These are phyloP conservation scores for Prionace glauca DNA, from an alignment of 2,797 vertebrate genomes.

Conservation along the genomic window DNA sequence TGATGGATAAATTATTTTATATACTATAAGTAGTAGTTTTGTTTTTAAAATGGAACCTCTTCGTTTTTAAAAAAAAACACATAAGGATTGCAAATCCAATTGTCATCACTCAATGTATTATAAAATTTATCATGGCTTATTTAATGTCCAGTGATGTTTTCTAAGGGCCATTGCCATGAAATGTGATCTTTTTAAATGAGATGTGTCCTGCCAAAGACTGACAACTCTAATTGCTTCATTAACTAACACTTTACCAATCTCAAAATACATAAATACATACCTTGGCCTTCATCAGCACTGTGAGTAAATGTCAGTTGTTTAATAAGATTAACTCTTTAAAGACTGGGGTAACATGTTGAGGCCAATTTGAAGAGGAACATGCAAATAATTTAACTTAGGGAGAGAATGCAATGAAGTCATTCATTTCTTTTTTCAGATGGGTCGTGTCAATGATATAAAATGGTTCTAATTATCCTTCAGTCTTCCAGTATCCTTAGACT, in stretches of 20 bases:
- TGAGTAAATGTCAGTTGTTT: background rate
- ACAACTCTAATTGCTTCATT: background rate
- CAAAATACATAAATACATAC: background rate
- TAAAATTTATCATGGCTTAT: background rate
- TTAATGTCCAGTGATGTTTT: background rate
- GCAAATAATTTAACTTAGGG: background rate
- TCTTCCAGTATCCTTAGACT: background rate
- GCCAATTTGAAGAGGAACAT: background rate
- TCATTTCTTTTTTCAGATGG: no score
- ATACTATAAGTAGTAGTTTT: no score
- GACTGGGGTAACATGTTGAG: background rate
- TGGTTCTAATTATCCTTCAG: background rate
- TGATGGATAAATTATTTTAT: background rate
- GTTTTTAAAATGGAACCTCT: background rate
- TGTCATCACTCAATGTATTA: background rate
- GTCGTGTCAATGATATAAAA: background rate
- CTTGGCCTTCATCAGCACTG: background rate
- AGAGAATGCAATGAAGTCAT: background rate
- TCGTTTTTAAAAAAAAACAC: background rate
- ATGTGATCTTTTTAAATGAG: background rate
- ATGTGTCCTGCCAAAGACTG: background rate
- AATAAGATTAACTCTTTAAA: constrained; percentile 1
- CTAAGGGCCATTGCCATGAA: background rate
- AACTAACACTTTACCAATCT: background rate
- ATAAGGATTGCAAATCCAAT: background rate